Conservation (phyloP, 2,888 invertebrate species). For the Melipona bicolor region DNA sequence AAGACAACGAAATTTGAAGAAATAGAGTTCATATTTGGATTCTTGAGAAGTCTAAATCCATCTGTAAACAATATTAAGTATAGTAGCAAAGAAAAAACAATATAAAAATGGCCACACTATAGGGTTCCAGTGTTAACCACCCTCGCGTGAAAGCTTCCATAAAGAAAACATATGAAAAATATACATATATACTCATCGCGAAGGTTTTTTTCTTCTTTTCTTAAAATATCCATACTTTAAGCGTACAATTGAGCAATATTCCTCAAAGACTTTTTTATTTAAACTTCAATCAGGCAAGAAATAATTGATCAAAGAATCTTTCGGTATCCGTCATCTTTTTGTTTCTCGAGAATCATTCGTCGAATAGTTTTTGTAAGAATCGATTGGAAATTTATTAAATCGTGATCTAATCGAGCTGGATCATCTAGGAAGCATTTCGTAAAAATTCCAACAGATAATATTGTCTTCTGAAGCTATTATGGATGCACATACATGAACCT, state of each 20-base stretch:
- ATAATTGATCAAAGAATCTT: not conserved
- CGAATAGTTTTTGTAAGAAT: not conserved
- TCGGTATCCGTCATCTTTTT: not conserved
- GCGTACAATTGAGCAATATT: not conserved
- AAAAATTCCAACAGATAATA: slow-evolving; percentile 24
- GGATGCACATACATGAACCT: slow-evolving; percentile 48
- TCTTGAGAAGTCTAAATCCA: not conserved
- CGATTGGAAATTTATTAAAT: not conserved
- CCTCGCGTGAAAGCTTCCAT: not conserved
- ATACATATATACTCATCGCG: not conserved
- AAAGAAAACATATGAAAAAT: not conserved
- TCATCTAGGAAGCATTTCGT: slow-evolving; percentile 34
- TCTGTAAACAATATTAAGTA: not conserved
- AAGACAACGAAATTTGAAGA: not conserved
- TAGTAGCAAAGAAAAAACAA: not conserved
- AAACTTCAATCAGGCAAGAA: not conserved
- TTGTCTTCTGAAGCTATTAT: slow-evolving; percentile 19
- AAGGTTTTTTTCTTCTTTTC: not conserved
- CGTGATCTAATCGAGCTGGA: slow-evolving; percentile 19
- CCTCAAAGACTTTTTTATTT: not conserved
- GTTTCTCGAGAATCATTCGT: not conserved
- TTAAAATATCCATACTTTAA: not conserved
- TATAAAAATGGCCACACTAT: not conserved
- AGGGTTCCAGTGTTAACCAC: not conserved
- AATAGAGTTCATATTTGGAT: not conserved